These are phyloP conservation scores for Equus przewalskii DNA, from an alignment of 2,113 vertebrate species.

Conservation along the genomic window DNA sequence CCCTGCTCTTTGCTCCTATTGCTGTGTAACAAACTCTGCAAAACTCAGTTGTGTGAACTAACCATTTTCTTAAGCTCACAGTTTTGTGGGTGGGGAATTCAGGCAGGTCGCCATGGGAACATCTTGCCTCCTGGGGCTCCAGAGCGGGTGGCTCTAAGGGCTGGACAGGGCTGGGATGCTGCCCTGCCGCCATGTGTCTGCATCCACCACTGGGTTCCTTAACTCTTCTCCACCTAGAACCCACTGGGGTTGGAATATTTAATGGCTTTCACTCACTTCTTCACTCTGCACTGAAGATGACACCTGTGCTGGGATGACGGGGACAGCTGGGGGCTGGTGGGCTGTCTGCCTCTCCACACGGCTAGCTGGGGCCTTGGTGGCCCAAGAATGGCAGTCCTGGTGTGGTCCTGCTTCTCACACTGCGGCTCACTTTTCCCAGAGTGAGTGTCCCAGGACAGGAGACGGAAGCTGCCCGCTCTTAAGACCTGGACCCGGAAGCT, in stretches of 20 bases:
- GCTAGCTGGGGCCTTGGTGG: too few relatives aligned
- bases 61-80: neutral
- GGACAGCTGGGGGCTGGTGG: too few relatives aligned
- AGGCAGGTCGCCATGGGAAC: neutral
- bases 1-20: neutral
- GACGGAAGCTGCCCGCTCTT: neutral
- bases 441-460: neutral
- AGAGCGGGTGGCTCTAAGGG: fast-evolving
- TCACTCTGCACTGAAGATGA: neutral
- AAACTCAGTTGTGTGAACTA: too few relatives aligned
- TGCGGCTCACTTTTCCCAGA: neutral
- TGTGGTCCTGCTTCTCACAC: neutral
- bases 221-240: neutral
- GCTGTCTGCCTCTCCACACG: neutral
- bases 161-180: neutral
- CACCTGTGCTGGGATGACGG: neutral
- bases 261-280: neutral
- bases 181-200: too few relatives aligned
- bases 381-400: too few relatives aligned
- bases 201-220: fast-evolving
- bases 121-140: neutral
- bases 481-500: neutral
- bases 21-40: neutral
- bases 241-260: too few relatives aligned
- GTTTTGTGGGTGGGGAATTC: neutral